phyloP scores from a whole-genome alignment of 2,888 invertebrate genomes.

The Mimumesa dahlbomi region DNA sequence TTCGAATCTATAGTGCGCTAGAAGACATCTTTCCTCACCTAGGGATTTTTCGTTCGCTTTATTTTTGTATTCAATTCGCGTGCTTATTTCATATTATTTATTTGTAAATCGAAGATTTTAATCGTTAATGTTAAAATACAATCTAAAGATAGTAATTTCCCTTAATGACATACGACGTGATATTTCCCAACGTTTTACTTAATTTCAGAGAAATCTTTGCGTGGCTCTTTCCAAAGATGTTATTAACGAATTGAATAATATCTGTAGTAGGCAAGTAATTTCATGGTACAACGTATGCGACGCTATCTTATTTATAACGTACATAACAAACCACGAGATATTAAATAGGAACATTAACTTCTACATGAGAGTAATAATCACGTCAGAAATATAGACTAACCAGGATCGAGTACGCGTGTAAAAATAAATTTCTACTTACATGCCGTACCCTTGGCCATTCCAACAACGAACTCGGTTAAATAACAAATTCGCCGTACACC shows the following conservation, averaged over 20 bases:
- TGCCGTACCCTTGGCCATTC: background rate
- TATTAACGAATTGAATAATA: background rate
- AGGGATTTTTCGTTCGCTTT: too few relatives aligned
- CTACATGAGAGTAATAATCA: constrained; percentile 27
- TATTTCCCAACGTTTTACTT: too few relatives aligned
- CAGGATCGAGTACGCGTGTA: background rate
- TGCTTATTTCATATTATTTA: too few relatives aligned
- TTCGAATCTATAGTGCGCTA: constrained; percentile 40
- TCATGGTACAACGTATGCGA: constrained; percentile 16
- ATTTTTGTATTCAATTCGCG: too few relatives aligned
- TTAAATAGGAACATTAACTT: constrained; percentile 38
- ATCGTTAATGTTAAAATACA: too few relatives aligned
- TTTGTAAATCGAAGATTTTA: too few relatives aligned
- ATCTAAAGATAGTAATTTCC: too few relatives aligned
- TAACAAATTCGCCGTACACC: constrained; percentile 17
- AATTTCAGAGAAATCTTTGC: too few relatives aligned
- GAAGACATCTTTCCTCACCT: too few relatives aligned
- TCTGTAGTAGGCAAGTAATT: constrained; percentile 17
- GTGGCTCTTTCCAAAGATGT: background rate
- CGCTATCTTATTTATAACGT: constrained; percentile 30
- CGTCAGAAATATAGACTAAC: constrained; percentile 18
- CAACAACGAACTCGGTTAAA: constrained; percentile 12
- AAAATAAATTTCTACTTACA: constrained; percentile 11
- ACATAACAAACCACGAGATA: constrained; percentile 10
- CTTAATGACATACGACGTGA: too few relatives aligned